Conservation (phyloP, 2,113 vertebrate species). For the Gopherus flavomarginatus region DNA sequence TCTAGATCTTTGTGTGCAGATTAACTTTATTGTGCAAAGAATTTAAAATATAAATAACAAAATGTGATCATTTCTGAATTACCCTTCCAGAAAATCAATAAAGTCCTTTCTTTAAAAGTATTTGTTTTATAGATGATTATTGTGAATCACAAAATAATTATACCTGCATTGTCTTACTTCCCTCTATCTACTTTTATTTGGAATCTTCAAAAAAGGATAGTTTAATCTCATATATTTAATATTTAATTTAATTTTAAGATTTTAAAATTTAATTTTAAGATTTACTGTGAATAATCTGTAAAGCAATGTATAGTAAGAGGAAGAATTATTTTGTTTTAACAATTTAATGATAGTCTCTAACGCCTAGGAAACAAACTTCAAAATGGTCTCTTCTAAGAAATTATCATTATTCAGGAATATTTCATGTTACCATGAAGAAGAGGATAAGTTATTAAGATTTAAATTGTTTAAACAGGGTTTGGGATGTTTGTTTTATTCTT, state of each 20-base stretch:
- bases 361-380: not conserved
- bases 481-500: slow-evolving; percentile 20
- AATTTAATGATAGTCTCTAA: not conserved
- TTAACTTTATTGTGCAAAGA: slow-evolving; percentile 41
- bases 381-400: not conserved
- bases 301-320: not conserved
- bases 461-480: not conserved
- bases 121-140: slow-evolving; percentile 18
- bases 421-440: not conserved
- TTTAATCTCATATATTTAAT: not conserved
- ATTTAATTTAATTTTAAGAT: no score
- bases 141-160: slow-evolving; percentile 15
- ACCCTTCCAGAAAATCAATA: slow-evolving; percentile 2
- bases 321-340: not conserved
- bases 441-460: not conserved
- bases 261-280: no score
- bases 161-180: not conserved
- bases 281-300: not conserved
- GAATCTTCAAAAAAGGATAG: not conserved
- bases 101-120: slow-evolving; percentile 42
- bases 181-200: not conserved
- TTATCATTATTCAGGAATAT: not conserved
- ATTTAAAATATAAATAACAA: slow-evolving; percentile 54
- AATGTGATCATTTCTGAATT: slow-evolving; percentile 30
- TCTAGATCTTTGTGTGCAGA: slow-evolving; percentile 21